Base-by-base conservation (phyloP, 2,113 vertebrate species). In the Prunella fulvescens region DNA sequence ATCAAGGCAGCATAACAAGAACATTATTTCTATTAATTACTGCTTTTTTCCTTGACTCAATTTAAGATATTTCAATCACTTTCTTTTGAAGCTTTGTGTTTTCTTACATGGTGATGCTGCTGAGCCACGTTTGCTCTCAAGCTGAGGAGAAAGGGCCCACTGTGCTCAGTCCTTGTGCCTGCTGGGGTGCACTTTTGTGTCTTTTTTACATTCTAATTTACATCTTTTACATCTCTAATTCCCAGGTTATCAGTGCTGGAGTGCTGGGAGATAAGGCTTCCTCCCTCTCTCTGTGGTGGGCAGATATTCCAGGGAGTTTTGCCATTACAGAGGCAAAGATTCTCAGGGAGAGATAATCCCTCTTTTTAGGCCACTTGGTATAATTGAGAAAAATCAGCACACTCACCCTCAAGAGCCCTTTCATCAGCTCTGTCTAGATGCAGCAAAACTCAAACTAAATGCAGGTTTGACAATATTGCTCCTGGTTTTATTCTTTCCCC, bases 311-410 rank as follows among this genome's bases (percentile, higher is more conserved):
- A 18, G 45, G 26, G 69, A 73, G 67, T 31, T 76, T 77, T 77
- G 50, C 45, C n/a, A 26, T 89, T 83, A 31, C 3, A 73, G 62
- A 88, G 50, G 26, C 70, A 80, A 80, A 48, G 80, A 50, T 77
- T 81, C 39, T 45, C 20, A 29, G 42, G 77, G 83, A 54, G 71
- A 70, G 31, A 61, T n/a, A 86, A 93, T 81, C 58, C n/a, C 64
- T 81, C 50, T 58, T 88, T 66, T 73, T 77, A 77, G 45, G 56
- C 83, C 48, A 65, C 37, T 88, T 72, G 79, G 24, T 69, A 44
- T 90, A 90, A 93, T 20, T 62, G 72, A 50, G 86, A 58, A 92
- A 95, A 89, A 92, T 61, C 67, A 91, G 66, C 86, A 72, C 64
- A 7, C 50, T 73, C 54, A 70, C n/a, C 71, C 53, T 90, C 42